A percentile compares a stretch with the other conserved stretches of the same genome.
These are phyloP conservation scores for Macaria notata DNA, from an alignment of 2,888 invertebrate genomes.

Conservation along the genomic window DNA sequence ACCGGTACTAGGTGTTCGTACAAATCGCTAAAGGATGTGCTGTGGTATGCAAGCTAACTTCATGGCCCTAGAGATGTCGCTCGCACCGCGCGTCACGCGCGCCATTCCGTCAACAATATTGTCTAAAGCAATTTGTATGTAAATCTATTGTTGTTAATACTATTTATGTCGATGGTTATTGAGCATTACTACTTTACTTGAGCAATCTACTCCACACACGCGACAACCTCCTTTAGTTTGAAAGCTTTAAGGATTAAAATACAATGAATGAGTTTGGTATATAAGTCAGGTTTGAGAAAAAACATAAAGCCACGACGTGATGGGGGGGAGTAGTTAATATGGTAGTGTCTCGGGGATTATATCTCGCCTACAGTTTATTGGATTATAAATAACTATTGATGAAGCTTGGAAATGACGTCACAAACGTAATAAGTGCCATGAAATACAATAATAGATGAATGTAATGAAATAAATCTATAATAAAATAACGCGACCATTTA, in stretches of 20 bases:
- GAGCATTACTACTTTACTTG: conserved; percentile 75
- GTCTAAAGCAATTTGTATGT: conserved; percentile 83
- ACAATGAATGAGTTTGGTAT: conserved; percentile 27
- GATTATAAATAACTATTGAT: conserved; percentile 75
- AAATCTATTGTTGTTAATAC: conserved; percentile 82
- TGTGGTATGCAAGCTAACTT: too few species aligned
- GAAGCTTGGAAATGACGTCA: conserved; percentile 49
- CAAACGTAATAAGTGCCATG: conserved; percentile 23
- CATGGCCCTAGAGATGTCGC: not conserved
- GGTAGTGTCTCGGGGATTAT: conserved; percentile 64
- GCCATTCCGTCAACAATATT: conserved; percentile 80
- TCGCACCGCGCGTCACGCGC: conserved; percentile 70
- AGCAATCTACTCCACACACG: conserved; percentile 40
- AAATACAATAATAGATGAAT: conserved; percentile 9
- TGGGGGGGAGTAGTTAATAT: conserved; percentile 74
- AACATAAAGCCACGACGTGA: conserved; percentile 62
- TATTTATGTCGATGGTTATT: conserved; percentile 80
- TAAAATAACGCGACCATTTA: too few species aligned
- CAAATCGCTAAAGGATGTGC: too few species aligned
- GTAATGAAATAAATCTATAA: too few species aligned
- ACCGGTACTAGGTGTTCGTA: too few species aligned
- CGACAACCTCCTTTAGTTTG: conserved; percentile 45
- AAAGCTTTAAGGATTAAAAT: conserved; percentile 38
- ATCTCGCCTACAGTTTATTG: conserved; percentile 74
- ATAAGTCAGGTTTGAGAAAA: conserved; percentile 57